These are phyloP conservation scores for Ooceraea biroi DNA, from an alignment of 1,140 invertebrate species.

Conservation along the genomic window DNA sequence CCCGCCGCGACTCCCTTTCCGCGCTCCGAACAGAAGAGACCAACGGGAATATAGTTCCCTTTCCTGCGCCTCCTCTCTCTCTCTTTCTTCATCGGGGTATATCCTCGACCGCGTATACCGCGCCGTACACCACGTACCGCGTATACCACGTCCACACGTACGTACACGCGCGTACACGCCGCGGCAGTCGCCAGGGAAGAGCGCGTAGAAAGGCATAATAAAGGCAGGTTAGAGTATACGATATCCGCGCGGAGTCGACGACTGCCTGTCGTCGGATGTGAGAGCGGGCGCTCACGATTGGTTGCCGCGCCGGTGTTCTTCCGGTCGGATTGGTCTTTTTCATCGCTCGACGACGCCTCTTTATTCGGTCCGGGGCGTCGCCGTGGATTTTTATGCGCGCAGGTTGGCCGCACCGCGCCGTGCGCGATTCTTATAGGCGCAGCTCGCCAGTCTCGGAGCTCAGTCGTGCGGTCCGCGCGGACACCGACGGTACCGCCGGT, in stretches of 20 bases:
- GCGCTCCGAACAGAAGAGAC: conserved; percentile 34
- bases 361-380: conserved; percentile 80
- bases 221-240: conserved; percentile 72
- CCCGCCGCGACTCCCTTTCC: conserved; percentile 65
- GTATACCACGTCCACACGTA: conserved; percentile 58
- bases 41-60: conserved; percentile 61
- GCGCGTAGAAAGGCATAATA: conserved; percentile 78
- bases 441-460: neutral
- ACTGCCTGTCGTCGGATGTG: conserved; percentile 54
- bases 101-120: conserved; percentile 64
- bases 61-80: conserved; percentile 65
- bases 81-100: conserved; percentile 51
- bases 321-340: conserved; percentile 80
- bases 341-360: conserved; percentile 78
- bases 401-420: conserved; percentile 73
- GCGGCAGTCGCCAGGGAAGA: conserved; percentile 33
- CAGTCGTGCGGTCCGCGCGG: conserved; percentile 70
- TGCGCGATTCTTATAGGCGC: conserved; percentile 75
- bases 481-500: conserved; percentile 22
- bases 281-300: conserved; percentile 68
- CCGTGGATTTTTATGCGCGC: conserved; percentile 71
- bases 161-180: conserved; percentile 66
- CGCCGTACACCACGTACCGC: conserved; percentile 48
- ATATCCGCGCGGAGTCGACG: conserved; percentile 83
- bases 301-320: conserved; percentile 53